Conservation (phyloP, 92 coral and sea anemone genomes). For the Bergia sp. region DNA sequence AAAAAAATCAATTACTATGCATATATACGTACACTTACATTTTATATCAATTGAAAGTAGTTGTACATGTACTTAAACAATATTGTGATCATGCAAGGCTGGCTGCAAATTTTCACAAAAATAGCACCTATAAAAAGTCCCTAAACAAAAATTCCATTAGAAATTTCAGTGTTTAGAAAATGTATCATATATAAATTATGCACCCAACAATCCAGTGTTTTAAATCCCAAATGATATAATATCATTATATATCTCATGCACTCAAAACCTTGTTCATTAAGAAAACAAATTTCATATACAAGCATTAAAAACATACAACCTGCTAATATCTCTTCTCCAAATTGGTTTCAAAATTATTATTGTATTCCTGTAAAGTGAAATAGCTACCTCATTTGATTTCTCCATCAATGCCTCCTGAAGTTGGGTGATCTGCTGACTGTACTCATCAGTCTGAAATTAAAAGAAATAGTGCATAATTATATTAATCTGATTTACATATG, state of each 20-base stretch:
- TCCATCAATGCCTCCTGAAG: constrained; percentile 89
- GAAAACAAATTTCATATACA: not conserved
- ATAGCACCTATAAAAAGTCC: too few species aligned
- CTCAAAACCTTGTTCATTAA: too few species aligned
- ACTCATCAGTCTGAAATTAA: constrained; percentile 73
- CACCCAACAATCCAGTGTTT: not conserved
- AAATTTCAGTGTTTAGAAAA: too few species aligned
- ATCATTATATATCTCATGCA: too few species aligned
- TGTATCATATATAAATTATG: not conserved
- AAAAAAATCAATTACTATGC: too few species aligned
- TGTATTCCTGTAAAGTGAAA: not conserved
- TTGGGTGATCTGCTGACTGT: constrained; percentile 80
- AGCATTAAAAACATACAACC: not conserved
- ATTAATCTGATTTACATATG: not conserved
- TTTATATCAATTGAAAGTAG: too few species aligned
- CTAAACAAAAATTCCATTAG: too few species aligned
- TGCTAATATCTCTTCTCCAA: not conserved
- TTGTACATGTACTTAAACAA: too few species aligned
- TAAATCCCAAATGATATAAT: not conserved
- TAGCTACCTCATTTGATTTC: constrained; percentile 84
- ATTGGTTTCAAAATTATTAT: not conserved
- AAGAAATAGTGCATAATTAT: too few species aligned
- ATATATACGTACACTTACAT: too few species aligned
- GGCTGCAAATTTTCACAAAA: too few species aligned
- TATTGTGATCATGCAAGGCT: too few species aligned